Evolutionary conservation across 2,113 vertebrate species (phyloP), one percentile per base, ranked within the genome.

Genomic region (Saccopteryx leptura): DNA sequence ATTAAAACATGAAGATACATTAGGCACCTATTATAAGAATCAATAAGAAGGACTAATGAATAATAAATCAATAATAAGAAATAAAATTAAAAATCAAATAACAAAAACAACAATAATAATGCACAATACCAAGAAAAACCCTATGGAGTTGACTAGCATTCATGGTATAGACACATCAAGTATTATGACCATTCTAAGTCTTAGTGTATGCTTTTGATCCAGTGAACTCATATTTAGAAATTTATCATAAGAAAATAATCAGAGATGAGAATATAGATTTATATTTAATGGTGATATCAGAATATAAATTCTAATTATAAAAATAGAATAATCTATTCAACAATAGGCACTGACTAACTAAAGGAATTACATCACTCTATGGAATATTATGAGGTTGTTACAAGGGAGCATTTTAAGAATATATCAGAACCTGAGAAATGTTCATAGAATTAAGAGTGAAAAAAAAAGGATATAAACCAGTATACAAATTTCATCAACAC

Each of bases 181-280:
- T 19, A 12, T 19, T 9, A 15, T 1, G 10, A 21, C 46, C 4
- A 7, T 8, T 28, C 1, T 31, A n/a, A 58, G 28, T 6, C 4
- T 69, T 52, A 50, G 0, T 61, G 24, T 26, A 23, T 26, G 54
- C 17, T 60, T 80, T 66, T 48, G n/a, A 72, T 26, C 48, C 56
- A 61, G 24, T 17, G 63, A 23, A 61, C n/a, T 95, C n/a, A 86
- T 0, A 21, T 60, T 89, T 50, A 65, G 14, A 24, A 82, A 74
- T 60, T 26, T 60, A 65, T 46, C 61, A 39, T 17, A 78, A 92
- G 24, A 12, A 69, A 88, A 63, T 71, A 88, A 81, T 26, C 60
- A 90, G 65, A 95, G 60, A 28, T 33, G 11, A 75, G 33, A 75
- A 63, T 46, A 71, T 9, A 86, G 4, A 28, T 60, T 60, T 72